These are phyloP conservation scores for Catocala nupta DNA, from an alignment of 2,888 invertebrate genomes.

Conservation along the genomic window DNA sequence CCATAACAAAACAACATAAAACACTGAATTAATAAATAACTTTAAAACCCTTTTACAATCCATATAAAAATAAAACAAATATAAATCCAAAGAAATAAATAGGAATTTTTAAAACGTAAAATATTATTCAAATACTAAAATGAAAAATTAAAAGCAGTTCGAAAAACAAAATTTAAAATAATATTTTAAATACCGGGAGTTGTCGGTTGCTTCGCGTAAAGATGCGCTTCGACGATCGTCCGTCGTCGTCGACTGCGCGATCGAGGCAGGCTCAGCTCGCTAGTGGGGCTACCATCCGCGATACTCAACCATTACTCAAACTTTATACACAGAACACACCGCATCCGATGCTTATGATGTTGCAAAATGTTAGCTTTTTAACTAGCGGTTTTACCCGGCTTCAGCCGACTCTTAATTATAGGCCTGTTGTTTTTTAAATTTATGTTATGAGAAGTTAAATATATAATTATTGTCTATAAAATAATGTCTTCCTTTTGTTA, in stretches of 20 bases:
- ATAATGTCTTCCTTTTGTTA: too few relatives aligned
- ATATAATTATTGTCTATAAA: too few relatives aligned
- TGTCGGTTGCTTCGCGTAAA: slow-evolving; percentile 54
- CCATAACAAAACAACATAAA: slow-evolving; percentile 6
- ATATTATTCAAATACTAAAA: background rate
- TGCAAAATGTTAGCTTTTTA: slow-evolving; percentile 46
- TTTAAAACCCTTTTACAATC: background rate
- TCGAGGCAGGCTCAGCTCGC: slow-evolving; percentile 49
- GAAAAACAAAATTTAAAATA: slow-evolving; percentile 35
- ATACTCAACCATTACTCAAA: slow-evolving; percentile 59
- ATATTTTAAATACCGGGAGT: slow-evolving; percentile 53
- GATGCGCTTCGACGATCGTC: slow-evolving; percentile 68
- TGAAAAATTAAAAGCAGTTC: slow-evolving; percentile 42
- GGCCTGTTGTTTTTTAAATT: too few relatives aligned
- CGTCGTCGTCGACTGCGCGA: slow-evolving; percentile 65
- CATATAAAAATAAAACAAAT: background rate
- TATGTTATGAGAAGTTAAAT: too few relatives aligned
- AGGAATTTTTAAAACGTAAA: slow-evolving; percentile 10
- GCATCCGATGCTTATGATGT: slow-evolving; percentile 44
- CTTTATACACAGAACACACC: slow-evolving; percentile 52
- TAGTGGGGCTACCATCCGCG: slow-evolving; percentile 48
- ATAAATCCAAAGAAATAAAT: background rate
- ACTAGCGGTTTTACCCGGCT: slow-evolving; percentile 27
- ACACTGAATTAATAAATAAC: background rate
- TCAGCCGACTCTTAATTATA: background rate